A percentile compares a stretch with the other conserved stretches of the same genome.
Conservation (phyloP, 2,797 vertebrate species). For the Onychomys arenicola region DNA sequence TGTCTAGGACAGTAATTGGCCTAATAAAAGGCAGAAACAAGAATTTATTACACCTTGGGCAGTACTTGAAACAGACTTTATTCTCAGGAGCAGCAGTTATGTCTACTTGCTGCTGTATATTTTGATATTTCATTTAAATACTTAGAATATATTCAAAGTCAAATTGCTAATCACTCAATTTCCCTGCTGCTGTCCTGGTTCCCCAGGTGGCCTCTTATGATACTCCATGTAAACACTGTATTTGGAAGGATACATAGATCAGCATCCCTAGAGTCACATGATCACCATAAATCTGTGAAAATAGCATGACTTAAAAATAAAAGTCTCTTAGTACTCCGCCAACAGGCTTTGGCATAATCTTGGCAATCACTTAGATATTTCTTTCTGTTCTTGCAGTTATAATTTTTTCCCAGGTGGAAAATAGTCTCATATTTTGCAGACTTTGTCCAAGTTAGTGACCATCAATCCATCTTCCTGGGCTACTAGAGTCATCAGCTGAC, state of each 20-base stretch:
- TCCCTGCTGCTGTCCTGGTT: conserved; percentile 83
- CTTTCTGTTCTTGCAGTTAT: conserved; percentile 65
- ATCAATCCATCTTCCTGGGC: conserved; percentile 73
- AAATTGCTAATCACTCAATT: conserved; percentile 82
- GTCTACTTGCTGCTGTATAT: conserved; percentile 79
- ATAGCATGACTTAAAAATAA: conserved; percentile 76
- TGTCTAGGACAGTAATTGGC: conserved; percentile 85
- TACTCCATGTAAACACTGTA: conserved; percentile 83
- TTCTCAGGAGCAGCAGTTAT: conserved; percentile 88
- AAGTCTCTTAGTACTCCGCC: conserved; percentile 77
- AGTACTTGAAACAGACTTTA: conserved; percentile 89
- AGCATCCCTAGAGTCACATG: conserved; percentile 71
- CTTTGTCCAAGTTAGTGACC: conserved; percentile 70
- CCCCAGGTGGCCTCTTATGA: conserved; percentile 76
- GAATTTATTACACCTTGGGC: conserved; percentile 88
- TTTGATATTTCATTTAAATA: conserved; percentile 87
- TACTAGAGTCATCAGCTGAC: conserved; percentile 64
- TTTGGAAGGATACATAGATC: conserved; percentile 80
- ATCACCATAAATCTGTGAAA: conserved; percentile 80
- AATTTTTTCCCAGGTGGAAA: conserved; percentile 75
- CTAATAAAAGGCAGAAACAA: conserved; percentile 88
- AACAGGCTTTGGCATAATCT: conserved; percentile 80
- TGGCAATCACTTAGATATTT: conserved; percentile 69
- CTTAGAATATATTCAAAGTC: conserved; percentile 86
- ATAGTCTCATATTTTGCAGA: conserved; percentile 71